Evolutionary conservation across 2,888 invertebrate genomes (phyloP).

Genomic region (Plutella xylostella): DNA sequence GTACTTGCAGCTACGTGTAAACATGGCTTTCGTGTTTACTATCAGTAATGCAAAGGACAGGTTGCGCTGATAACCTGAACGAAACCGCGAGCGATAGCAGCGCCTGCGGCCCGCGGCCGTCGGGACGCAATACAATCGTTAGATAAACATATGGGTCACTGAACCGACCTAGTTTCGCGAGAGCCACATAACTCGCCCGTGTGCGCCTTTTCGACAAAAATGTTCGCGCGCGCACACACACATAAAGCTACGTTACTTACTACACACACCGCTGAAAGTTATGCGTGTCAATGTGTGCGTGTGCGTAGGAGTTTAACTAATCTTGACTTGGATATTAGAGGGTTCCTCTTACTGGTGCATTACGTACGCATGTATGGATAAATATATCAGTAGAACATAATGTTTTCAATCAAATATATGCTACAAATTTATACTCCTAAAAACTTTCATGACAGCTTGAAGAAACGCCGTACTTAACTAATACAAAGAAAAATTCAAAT

Average conservation of each 20-base stretch:
- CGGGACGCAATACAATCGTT: slow-evolving; percentile 38
- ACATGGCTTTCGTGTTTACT: background rate
- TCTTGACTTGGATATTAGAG: too few species aligned
- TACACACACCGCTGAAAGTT: slow-evolving; percentile 21
- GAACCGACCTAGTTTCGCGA: slow-evolving; percentile 65
- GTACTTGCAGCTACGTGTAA: too few species aligned
- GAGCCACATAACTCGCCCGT: slow-evolving; percentile 32
- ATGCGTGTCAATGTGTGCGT: slow-evolving; percentile 9
- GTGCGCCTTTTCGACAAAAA: slow-evolving; percentile 53
- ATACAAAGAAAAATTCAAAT: too few species aligned
- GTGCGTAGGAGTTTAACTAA: slow-evolving; percentile 17
- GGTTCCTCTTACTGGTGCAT: too few species aligned
- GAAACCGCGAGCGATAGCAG: slow-evolving; percentile 32
- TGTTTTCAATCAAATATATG: too few species aligned
- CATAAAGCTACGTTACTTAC: slow-evolving; percentile 28
- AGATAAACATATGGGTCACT: slow-evolving; percentile 70
- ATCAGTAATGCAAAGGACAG: slow-evolving; percentile 41
- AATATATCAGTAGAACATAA: too few species aligned
- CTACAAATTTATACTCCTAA: too few species aligned
- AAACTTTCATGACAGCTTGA: too few species aligned
- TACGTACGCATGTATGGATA: too few species aligned
- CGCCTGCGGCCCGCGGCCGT: slow-evolving; percentile 3
- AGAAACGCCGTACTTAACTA: too few species aligned
- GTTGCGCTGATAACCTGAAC: slow-evolving; percentile 61
- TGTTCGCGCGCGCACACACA: slow-evolving; percentile 24